Evolutionary conservation across 2,113 vertebrate species (phyloP).

Genomic region (Junco hyemalis): DNA sequence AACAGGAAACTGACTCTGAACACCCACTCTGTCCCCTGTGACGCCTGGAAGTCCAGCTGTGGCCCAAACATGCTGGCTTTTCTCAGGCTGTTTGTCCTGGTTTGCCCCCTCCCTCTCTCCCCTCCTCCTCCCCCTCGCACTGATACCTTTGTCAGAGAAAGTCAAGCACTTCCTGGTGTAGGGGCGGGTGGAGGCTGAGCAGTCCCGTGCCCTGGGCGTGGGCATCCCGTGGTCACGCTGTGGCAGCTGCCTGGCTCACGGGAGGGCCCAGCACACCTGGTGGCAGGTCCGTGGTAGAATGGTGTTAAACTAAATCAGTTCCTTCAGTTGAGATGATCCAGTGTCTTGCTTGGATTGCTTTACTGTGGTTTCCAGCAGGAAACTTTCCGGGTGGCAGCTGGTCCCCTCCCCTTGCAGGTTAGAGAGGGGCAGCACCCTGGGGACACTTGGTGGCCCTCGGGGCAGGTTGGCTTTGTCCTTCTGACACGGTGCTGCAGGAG

Average conservation of each 20-base stretch:
- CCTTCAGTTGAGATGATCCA: not conserved
- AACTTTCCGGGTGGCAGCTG: not conserved
- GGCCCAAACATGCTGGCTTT: not conserved
- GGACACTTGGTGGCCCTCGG: not conserved
- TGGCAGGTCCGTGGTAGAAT: fast-evolving
- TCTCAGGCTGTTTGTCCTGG: not conserved
- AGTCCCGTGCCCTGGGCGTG: not conserved
- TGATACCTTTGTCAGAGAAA: not conserved
- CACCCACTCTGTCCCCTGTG: not conserved
- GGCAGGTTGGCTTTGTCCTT: not conserved
- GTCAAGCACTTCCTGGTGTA: not conserved
- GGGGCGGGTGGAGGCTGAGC: not conserved
- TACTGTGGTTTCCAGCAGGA: not conserved
- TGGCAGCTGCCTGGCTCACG: not conserved
- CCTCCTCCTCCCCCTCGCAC: not conserved
- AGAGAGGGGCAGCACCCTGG: not conserved
- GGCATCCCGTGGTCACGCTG: not conserved
- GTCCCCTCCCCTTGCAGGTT: not conserved
- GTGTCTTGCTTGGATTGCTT: not conserved
- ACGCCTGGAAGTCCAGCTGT: not conserved
- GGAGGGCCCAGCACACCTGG: not conserved
- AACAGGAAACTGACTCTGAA: not conserved
- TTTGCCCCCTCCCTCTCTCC: not conserved
- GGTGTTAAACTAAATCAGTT: not conserved
- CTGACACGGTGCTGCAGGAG: not conserved